Evolutionary conservation across 2,797 vertebrate species (phyloP).

Genomic region (Bovichtus diacanthus): DNA sequence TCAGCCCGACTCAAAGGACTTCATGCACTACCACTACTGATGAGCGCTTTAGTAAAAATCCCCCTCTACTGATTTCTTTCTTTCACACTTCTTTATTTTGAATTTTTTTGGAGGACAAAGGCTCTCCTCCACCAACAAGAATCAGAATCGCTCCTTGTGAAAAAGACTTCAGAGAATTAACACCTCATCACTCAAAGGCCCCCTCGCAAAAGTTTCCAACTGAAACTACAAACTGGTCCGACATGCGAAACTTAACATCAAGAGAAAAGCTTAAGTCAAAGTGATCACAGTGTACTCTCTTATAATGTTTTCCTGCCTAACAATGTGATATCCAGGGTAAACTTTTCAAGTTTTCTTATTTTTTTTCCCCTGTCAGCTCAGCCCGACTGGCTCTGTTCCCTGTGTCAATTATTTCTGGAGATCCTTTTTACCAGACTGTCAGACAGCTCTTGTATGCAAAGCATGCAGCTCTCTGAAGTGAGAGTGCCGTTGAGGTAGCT

Average conservation of each 20-base stretch:
- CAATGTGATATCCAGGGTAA: constrained; percentile 62
- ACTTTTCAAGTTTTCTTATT: constrained; percentile 52
- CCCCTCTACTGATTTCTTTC: neutral
- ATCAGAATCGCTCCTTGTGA: constrained; percentile 1
- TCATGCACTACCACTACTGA: neutral
- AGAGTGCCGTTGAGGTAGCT: constrained; percentile 34
- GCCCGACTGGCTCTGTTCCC: constrained; percentile 50
- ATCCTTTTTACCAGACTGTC: constrained; percentile 52
- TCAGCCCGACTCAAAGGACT: constrained; percentile 4
- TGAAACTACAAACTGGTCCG: constrained; percentile 56
- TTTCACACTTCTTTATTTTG: constrained; percentile 18
- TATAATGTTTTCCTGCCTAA: constrained; percentile 60
- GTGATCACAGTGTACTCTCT: constrained; percentile 66
- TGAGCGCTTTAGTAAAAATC: neutral
- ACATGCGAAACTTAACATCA: constrained; percentile 65
- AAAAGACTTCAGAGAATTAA: constrained; percentile 42
- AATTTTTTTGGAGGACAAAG: constrained; percentile 18
- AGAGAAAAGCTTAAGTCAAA: constrained; percentile 51
- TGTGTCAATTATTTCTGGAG: constrained; percentile 62
- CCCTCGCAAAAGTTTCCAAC: constrained; percentile 35
- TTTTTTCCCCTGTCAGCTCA: constrained; percentile 34
- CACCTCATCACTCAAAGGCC: constrained; percentile 42
- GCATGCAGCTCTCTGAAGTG: constrained; percentile 36
- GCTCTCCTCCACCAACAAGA: neutral
- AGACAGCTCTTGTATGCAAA: constrained; percentile 49